Conservation (phyloP, 2,888 invertebrate species). For the Euplagia quadripunctaria region DNA sequence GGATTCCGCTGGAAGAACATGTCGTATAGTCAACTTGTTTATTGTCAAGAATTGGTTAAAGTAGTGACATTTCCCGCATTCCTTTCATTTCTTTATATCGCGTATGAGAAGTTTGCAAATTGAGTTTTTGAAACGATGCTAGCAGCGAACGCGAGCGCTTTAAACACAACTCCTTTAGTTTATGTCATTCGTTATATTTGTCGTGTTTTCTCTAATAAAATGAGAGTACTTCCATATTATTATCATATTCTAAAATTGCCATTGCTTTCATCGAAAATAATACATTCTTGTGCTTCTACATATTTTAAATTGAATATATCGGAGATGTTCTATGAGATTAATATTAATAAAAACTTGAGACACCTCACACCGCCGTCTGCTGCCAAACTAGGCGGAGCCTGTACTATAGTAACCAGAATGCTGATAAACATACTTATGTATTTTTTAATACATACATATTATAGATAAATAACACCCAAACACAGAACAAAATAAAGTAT, state of each 20-base stretch:
- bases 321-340: no score
- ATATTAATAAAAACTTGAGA: no score
- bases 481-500: no score
- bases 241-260: background rate
- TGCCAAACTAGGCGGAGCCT: no score
- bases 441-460: no score
- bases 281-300: background rate
- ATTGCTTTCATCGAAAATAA: background rate
- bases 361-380: no score
- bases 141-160: slow-evolving; percentile 12
- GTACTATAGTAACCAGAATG: no score
- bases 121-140: slow-evolving; percentile 41
- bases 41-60: slow-evolving; percentile 69
- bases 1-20: slow-evolving; percentile 64
- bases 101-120: slow-evolving; percentile 51
- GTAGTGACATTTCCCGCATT: slow-evolving; percentile 57
- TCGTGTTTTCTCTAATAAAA: background rate
- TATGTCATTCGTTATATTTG: background rate
- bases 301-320: no score
- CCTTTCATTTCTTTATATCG: slow-evolving; percentile 58
- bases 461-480: no score
- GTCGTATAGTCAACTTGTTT: slow-evolving; percentile 72
- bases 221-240: background rate
- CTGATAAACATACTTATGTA: no score
- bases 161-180: slow-evolving; percentile 13